Evolutionary conservation across 1,140 invertebrate species (phyloP), one percentile per base, ranked within the genome.

Genomic region (Drosophila littoralis): DNA sequence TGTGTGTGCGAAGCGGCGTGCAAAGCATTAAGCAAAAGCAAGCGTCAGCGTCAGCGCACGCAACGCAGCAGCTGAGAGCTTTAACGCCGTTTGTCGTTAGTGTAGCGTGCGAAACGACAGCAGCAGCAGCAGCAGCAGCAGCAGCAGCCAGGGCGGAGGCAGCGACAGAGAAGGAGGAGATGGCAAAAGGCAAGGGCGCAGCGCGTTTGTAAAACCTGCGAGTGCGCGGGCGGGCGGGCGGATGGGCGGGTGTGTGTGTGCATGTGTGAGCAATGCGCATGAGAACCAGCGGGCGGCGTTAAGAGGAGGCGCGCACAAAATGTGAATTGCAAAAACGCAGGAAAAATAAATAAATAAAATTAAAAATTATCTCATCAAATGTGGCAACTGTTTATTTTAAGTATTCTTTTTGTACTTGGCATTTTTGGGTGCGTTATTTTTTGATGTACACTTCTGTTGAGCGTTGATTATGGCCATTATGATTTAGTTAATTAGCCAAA

Each of bases 291-390:
- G 40, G 22, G 28, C 1, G 7, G 22, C 22, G 48, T 40, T 55
- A 50, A 61, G 55, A 48, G 46, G 35, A 52, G 35, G 15, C 32
- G 67, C 32, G 46, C 40, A 40, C 61, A 52, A 68, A 77, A 70
- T 78, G 75, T 67, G 80, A 82, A 82, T 79, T 79, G 80, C 75
- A 83, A 84, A 83, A 83, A 83, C 75, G 80, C 75, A 83, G 61
- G 55, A 45, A 52, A 75, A 83, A 83, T 83, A 83, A 83, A 82
- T 79, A 82, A 83, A 83, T 83, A 76, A 83, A 83, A 79, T 83
- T 83, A 79, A 83, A 71, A 83, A 83, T 83, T 83, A 83, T 83
- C 81, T 83, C 81, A 83, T 83, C 80, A 79, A 79, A 79, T 70
- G 58, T 22, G 59, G 58, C 58, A 54, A 43, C 42, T 63, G 58